These are phyloP conservation scores for Nicator chloris DNA, from an alignment of 2,113 vertebrate genomes.

Conservation along the genomic window DNA sequence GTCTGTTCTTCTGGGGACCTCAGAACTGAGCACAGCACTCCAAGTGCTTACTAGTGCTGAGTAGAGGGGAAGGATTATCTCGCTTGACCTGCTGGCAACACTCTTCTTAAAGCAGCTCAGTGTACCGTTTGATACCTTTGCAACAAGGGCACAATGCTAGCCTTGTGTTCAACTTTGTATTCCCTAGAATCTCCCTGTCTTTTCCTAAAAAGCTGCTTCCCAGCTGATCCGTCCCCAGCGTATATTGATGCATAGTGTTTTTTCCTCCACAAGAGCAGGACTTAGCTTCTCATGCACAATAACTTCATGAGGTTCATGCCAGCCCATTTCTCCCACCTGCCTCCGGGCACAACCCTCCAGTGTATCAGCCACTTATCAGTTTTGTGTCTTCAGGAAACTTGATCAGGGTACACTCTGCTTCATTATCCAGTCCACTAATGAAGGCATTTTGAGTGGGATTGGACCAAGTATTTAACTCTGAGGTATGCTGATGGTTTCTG, in stretches of 20 bases:
- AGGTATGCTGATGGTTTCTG: not conserved
- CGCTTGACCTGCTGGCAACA: accelerated
- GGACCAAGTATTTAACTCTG: not conserved
- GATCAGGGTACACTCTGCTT: not conserved
- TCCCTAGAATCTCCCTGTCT: not conserved
- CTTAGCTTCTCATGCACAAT: not conserved
- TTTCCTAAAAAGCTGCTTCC: not conserved
- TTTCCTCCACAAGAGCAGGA: not conserved
- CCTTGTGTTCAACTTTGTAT: not conserved
- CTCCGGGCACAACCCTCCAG: no score
- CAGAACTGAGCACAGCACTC: not conserved
- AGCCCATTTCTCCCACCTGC: not conserved
- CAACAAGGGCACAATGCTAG: not conserved
- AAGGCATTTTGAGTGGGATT: not conserved
- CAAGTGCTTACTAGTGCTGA: not conserved
- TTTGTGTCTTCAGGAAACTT: not conserved
- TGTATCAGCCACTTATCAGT: not conserved
- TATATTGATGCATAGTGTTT: not conserved
- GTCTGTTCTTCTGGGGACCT: not conserved
- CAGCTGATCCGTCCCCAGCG: accelerated
- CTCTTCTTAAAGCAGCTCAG: not conserved
- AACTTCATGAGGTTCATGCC: not conserved
- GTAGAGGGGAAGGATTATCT: not conserved
- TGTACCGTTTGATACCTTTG: not conserved
- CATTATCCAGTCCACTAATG: not conserved